A percentile compares a stretch with the other conserved stretches of the same genome.
These are phyloP conservation scores for Vireo altiloquus DNA, from an alignment of 2,113 vertebrate genomes.

Conservation along the genomic window DNA sequence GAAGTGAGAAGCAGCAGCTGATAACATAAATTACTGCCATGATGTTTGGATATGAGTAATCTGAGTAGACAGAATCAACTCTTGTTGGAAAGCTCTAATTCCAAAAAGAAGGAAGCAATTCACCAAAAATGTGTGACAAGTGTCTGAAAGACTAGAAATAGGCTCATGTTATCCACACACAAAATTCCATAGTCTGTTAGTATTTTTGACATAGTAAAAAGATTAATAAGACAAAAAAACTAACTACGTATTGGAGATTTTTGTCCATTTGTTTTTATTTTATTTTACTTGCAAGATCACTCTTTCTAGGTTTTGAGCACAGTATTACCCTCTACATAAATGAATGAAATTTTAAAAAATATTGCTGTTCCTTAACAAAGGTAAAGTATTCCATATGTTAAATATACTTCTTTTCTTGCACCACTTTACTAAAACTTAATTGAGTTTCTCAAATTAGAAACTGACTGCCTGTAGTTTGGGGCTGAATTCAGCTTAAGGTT, in stretches of 20 bases:
- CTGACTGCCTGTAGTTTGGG: neutral
- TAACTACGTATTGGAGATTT: neutral
- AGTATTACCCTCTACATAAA: neutral
- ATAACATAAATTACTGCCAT: neutral
- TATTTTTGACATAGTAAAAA: neutral
- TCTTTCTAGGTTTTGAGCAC: neutral
- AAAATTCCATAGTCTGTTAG: neutral
- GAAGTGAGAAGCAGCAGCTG: neutral
- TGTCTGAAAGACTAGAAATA: neutral
- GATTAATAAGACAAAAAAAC: neutral
- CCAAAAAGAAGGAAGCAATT: neutral
- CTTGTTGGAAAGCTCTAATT: neutral
- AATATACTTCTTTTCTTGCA: neutral
- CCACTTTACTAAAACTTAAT: neutral
- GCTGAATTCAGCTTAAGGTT: neutral
- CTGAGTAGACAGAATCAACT: neutral
- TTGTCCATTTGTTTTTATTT: neutral
- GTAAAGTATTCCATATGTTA: neutral
- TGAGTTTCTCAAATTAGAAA: neutral
- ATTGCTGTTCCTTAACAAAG: neutral
- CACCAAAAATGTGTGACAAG: neutral
- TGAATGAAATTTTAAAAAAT: neutral
- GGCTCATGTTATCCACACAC: neutral
- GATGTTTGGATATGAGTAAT: neutral
- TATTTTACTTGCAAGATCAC: neutral